Evolutionary conservation across 1,140 invertebrate species (phyloP).

Genomic region (Tetragnatha versicolor): DNA sequence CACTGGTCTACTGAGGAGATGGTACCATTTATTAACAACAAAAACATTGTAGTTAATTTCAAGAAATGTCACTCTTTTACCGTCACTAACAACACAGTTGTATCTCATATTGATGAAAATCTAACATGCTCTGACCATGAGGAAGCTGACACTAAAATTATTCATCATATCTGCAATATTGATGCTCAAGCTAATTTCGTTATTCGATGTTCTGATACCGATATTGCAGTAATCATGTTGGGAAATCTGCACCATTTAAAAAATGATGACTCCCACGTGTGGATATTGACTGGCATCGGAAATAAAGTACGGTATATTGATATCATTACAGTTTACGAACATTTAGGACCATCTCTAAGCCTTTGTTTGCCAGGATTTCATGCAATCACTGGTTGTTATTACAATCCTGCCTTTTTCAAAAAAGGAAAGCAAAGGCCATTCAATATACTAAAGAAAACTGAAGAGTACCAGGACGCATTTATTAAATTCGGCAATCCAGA

Average conservation of each 20-base stretch:
- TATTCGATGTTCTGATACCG: too few relatives aligned
- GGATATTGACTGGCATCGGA: too few relatives aligned
- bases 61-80: background rate
- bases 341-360: too few relatives aligned
- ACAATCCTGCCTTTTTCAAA: constrained; percentile 2
- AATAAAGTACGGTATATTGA: too few relatives aligned
- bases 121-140: background rate
- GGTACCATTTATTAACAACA: background rate
- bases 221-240: too few relatives aligned
- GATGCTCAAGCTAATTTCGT: too few relatives aligned
- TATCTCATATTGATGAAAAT: background rate
- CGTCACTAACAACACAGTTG: background rate
- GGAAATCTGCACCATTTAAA: too few relatives aligned
- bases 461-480: background rate
- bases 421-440: background rate
- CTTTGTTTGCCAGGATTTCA: too few relatives aligned
- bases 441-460: background rate
- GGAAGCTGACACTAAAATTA: constrained; percentile 28
- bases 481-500: constrained; percentile 1
- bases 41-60: constrained; percentile 1
- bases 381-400: background rate
- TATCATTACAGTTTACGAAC: too few relatives aligned
- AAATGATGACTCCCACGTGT: too few relatives aligned
- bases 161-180: background rate
- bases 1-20: constrained; percentile 2